Percentiles rank a stretch among this genome's conserved stretches.
Conservation (phyloP, 2,888 invertebrate species). For the Malthinus seriepunctatus region DNA sequence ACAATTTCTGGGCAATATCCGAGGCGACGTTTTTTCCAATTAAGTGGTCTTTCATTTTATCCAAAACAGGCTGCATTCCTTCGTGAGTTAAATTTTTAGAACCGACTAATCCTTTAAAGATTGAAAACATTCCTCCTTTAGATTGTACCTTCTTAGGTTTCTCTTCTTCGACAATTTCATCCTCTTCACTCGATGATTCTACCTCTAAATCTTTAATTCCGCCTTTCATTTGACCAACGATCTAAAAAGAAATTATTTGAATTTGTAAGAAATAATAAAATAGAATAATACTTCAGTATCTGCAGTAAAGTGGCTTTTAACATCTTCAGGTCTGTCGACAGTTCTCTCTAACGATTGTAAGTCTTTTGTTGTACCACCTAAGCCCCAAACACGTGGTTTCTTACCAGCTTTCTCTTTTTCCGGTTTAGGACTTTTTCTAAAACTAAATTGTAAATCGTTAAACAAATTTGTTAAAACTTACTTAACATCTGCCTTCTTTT, state of each 20-base stretch:
- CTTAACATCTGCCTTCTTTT: conserved; percentile 66
- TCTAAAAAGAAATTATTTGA: conserved; percentile 53
- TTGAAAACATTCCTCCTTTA: conserved; percentile 74
- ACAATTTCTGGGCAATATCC: conserved; percentile 92
- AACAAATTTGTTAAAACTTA: conserved; percentile 43
- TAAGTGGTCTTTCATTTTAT: conserved; percentile 93
- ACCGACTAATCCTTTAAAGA: conserved; percentile 84
- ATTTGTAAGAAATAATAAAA: not conserved
- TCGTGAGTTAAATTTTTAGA: conserved; percentile 81
- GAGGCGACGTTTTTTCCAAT: conserved; percentile 97
- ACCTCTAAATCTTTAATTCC: conserved; percentile 81
- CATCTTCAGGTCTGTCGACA: conserved; percentile 72
- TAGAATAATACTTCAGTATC: conserved; percentile 63
- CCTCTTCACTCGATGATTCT: conserved; percentile 72
- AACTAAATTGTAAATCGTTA: not conserved
- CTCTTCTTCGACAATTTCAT: conserved; percentile 58
- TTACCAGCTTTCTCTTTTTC: conserved; percentile 76
- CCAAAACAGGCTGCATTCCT: conserved; percentile 84
- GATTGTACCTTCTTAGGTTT: conserved; percentile 36
- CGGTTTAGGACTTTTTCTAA: conserved; percentile 56
- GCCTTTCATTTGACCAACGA: conserved; percentile 85
- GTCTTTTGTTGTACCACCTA: conserved; percentile 79
- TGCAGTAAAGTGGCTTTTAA: conserved; percentile 61
- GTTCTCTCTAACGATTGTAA: conserved; percentile 79
- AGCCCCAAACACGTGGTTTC: conserved; percentile 88